Evolutionary conservation across 2,113 vertebrate species (phyloP).

Genomic region (Notothenia rossii): DNA sequence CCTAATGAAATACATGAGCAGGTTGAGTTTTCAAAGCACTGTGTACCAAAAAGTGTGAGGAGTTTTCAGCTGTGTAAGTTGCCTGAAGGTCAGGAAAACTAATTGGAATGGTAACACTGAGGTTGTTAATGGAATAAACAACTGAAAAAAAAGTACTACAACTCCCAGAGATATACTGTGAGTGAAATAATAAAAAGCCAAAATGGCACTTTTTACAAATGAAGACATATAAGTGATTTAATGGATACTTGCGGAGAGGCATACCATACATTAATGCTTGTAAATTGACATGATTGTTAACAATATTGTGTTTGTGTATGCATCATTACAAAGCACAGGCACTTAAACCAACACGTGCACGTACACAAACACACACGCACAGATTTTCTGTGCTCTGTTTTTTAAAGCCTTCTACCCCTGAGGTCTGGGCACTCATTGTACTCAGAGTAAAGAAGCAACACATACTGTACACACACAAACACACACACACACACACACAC

Average conservation of each 20-base stretch:
- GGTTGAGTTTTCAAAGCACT: slow-evolving; percentile 21
- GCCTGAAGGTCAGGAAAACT: slow-evolving; percentile 19
- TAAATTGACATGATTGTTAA: slow-evolving; percentile 25
- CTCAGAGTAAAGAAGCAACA: slow-evolving; percentile 35
- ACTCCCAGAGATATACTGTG: slow-evolving; percentile 3
- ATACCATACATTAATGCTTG: slow-evolving; percentile 15
- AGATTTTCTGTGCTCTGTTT: slow-evolving; percentile 76
- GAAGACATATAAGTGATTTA: slow-evolving; percentile 3
- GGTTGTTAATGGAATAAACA: slow-evolving; percentile 15
- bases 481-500: slow-evolving; percentile 10
- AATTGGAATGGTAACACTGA: slow-evolving; percentile 10
- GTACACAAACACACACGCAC: slow-evolving; percentile 29
- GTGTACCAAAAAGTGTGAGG: slow-evolving; percentile 4
- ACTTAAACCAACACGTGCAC: slow-evolving; percentile 6
- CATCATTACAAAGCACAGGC: slow-evolving; percentile 36
- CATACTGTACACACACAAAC: slow-evolving; percentile 26
- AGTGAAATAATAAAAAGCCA: background rate
- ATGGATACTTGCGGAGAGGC: background rate
- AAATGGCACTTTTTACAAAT: slow-evolving; percentile 1
- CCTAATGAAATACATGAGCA: slow-evolving; percentile 25
- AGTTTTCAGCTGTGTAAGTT: slow-evolving; percentile 10
- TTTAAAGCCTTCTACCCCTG: slow-evolving; percentile 71
- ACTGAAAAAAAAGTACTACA: slow-evolving; percentile 25
- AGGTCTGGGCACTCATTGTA: slow-evolving; percentile 69
- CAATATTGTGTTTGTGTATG: background rate